Conservation (phyloP, 2,113 vertebrate species). For the Craseonycteris thonglongyai region DNA sequence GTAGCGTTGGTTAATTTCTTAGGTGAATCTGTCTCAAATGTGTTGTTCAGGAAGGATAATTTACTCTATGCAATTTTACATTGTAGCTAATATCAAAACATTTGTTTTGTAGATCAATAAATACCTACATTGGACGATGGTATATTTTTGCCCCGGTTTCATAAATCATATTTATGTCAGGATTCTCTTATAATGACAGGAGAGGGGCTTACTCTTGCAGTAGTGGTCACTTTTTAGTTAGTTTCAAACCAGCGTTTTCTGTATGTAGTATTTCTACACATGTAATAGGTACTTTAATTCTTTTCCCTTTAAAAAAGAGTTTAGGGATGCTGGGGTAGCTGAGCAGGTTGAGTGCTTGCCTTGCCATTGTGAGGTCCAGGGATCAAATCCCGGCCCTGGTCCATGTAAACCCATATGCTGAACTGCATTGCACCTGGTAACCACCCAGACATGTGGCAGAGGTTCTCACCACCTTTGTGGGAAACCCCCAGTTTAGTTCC, state of each 20-base stretch:
- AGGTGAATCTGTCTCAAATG: neutral
- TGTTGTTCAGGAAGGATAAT: slow-evolving; percentile 15
- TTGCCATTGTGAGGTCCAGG: too few relatives aligned
- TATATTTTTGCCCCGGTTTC: slow-evolving; percentile 12
- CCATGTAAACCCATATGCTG: too few relatives aligned
- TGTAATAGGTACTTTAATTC: neutral
- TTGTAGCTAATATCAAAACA: neutral
- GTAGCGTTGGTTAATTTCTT: neutral
- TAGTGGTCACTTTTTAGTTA: slow-evolving; percentile 25
- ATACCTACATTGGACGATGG: neutral
- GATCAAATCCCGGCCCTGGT: too few relatives aligned
- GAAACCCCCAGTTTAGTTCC: too few relatives aligned
- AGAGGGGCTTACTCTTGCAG: neutral
- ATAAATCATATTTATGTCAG: neutral
- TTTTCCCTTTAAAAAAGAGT: neutral
- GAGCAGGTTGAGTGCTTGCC: too few relatives aligned
- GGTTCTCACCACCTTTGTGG: too few relatives aligned
- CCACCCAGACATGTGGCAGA: too few relatives aligned
- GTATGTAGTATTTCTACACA: neutral
- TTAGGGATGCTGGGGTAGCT: too few relatives aligned
- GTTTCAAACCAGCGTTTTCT: slow-evolving; percentile 24
- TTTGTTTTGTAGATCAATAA: neutral
- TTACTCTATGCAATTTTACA: neutral
- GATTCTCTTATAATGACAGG: neutral
- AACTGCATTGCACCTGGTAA: too few relatives aligned